phyloP scores from a whole-genome alignment of 2,888 invertebrate species.

The Oscheius onirici region DNA sequence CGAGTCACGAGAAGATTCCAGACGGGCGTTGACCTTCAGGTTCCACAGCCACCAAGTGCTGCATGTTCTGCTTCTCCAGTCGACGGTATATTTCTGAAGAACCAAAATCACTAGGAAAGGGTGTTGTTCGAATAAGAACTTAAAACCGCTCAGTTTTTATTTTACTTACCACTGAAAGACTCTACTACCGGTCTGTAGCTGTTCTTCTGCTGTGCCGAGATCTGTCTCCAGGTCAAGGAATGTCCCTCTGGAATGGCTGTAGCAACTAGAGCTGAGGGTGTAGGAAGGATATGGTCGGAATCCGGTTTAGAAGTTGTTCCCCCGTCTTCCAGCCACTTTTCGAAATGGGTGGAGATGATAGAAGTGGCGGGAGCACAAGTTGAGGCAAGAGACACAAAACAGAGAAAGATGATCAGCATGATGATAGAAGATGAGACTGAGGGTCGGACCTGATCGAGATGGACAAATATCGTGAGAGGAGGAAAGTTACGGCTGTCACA shows the following conservation, averaged over 20 bases:
- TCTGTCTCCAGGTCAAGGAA: constrained; percentile 17
- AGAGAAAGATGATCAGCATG: constrained; percentile 12
- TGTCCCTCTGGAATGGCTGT: not conserved
- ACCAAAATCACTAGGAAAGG: not conserved
- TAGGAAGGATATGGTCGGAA: not conserved
- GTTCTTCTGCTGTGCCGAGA: not conserved
- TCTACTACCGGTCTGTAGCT: not conserved
- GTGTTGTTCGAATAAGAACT: too few species aligned
- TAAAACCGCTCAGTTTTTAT: too few species aligned
- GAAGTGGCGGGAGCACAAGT: constrained; percentile 14
- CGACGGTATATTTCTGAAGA: constrained; percentile 23
- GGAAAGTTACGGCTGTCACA: not conserved
- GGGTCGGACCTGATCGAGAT: not conserved
- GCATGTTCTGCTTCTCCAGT: constrained; percentile 20
- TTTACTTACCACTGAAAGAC: constrained; percentile 10
- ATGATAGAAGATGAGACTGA: not conserved
- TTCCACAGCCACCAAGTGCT: constrained; percentile 22
- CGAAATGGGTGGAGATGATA: not conserved
- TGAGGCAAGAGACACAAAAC: not conserved
- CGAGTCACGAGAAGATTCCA: not conserved
- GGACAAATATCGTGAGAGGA: constrained; percentile 9
- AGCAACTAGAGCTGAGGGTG: not conserved
- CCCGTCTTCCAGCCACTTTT: not conserved
- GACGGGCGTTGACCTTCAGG: constrained; percentile 19
- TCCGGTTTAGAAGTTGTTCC: not conserved